Conservation (phyloP, 2,113 vertebrate species). For the Taurulus bubalis region DNA sequence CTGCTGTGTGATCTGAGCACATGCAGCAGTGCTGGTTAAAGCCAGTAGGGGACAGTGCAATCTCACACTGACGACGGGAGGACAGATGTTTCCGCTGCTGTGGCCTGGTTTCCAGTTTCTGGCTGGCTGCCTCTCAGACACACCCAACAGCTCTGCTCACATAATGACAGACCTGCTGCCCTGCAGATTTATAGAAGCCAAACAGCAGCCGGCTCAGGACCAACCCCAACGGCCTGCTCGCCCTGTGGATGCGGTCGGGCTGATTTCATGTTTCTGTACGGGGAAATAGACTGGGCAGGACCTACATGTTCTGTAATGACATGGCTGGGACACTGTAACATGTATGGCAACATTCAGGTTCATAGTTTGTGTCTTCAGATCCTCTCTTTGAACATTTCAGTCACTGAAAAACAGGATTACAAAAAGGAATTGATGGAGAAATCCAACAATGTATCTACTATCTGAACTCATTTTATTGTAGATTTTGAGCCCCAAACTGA, state of each 20-base stretch:
- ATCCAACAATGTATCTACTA: background rate
- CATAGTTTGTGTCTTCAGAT: constrained; percentile 1
- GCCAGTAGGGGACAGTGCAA: constrained; percentile 46
- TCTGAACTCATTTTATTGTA: background rate
- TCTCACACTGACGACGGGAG: background rate
- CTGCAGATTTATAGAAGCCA: constrained; percentile 45
- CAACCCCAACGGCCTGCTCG: constrained; percentile 16
- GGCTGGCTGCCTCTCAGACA: constrained; percentile 62
- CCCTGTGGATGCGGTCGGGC: constrained; percentile 38
- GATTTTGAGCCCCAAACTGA: background rate
- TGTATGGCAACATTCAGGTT: constrained; percentile 35
- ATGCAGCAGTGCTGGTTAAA: background rate
- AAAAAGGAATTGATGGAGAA: background rate
- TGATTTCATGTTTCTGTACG: constrained; percentile 56
- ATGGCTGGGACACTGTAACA: constrained; percentile 33
- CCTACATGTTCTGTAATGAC: constrained; percentile 60
- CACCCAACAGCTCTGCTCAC: constrained; percentile 67
- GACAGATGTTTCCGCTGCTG: constrained; percentile 55
- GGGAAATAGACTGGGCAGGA: constrained; percentile 43
- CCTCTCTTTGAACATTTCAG: constrained; percentile 9
- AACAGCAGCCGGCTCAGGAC: constrained; percentile 39
- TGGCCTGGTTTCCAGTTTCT: constrained; percentile 63
- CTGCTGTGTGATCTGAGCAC: background rate
- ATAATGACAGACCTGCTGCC: constrained; percentile 68
- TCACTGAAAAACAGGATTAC: background rate